These are phyloP conservation scores for Branchipolynoe longqiensis DNA, from an alignment of 2,888 invertebrate genomes.

Conservation along the genomic window DNA sequence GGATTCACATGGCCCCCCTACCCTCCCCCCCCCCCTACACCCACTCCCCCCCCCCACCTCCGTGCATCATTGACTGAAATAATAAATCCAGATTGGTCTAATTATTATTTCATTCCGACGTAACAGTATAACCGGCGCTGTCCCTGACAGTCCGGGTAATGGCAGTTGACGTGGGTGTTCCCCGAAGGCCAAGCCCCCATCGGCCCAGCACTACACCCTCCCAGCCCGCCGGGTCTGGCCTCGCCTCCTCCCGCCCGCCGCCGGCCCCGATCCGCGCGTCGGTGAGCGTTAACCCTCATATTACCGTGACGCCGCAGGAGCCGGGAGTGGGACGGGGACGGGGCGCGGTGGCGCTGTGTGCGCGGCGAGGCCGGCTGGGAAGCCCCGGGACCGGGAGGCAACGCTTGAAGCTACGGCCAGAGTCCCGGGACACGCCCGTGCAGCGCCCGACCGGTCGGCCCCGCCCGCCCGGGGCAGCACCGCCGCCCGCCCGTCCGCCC, in stretches of 20 bases:
- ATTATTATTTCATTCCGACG: conserved; percentile 39
- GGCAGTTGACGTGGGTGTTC: not conserved
- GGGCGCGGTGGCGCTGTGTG: no score
- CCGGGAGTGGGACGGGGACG: no score
- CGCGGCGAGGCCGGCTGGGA: no score
- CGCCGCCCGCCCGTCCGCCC: no score
- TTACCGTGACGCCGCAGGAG: no score
- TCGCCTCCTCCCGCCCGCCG: not conserved
- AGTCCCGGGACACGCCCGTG: no score
- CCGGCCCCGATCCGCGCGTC: not conserved
- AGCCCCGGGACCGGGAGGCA: no score
- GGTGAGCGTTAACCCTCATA: no score
- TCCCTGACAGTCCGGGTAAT: not conserved
- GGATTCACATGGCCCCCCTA: not conserved
- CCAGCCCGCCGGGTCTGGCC: not conserved
- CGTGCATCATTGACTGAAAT: not conserved
- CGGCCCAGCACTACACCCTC: not conserved
- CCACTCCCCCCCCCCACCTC: not conserved
- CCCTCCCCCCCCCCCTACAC: not conserved
- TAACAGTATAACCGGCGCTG: conserved; percentile 4
- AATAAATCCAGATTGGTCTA: conserved; percentile 29
- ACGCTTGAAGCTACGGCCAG: no score
- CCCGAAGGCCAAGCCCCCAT: not conserved
- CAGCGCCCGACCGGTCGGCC: no score
- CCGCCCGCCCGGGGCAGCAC: no score